Evolutionary conservation across 2,888 invertebrate genomes (phyloP).

Genomic region (Tubulanus polymorphus): DNA sequence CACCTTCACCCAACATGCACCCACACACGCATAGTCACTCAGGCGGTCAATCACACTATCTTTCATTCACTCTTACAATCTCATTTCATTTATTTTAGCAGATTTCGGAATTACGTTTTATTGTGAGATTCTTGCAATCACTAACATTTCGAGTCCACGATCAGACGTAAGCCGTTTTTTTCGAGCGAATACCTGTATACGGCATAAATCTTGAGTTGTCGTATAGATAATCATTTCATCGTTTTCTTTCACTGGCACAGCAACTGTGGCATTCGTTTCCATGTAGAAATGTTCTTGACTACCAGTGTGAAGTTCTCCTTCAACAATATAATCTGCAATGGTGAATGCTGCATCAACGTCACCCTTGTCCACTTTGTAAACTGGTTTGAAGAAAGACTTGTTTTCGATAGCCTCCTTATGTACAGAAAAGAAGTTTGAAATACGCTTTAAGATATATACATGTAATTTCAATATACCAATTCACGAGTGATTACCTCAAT

Average conservation of each 20-base stretch:
- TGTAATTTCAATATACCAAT: too few relatives aligned
- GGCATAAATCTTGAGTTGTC: slow-evolving; percentile 65
- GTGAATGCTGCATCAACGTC: slow-evolving; percentile 67
- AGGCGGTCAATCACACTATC: too few relatives aligned
- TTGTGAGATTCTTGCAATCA: too few relatives aligned
- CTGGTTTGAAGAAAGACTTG: not conserved
- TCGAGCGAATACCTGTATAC: slow-evolving; percentile 38
- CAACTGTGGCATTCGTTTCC: slow-evolving; percentile 66
- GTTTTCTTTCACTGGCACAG: slow-evolving; percentile 64
- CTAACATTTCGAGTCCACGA: too few relatives aligned
- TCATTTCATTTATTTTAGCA: too few relatives aligned
- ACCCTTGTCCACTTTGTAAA: slow-evolving; percentile 49
- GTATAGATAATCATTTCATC: slow-evolving; percentile 81
- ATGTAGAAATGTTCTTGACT: slow-evolving; percentile 97
- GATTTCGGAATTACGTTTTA: too few relatives aligned
- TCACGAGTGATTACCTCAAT: slow-evolving; percentile 57
- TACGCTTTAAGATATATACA: too few relatives aligned
- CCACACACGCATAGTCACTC: too few relatives aligned
- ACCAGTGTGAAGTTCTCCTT: slow-evolving; percentile 75
- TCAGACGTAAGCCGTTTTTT: too few relatives aligned
- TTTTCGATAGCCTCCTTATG: not conserved
- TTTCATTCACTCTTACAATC: too few relatives aligned
- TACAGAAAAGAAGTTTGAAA: too few relatives aligned
- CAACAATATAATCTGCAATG: slow-evolving; percentile 68
- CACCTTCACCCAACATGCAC: too few relatives aligned